Evolutionary conservation across 2,888 invertebrate species (phyloP), one percentile per base, ranked within the genome.

Genomic region (Ypsolopha scabrella): DNA sequence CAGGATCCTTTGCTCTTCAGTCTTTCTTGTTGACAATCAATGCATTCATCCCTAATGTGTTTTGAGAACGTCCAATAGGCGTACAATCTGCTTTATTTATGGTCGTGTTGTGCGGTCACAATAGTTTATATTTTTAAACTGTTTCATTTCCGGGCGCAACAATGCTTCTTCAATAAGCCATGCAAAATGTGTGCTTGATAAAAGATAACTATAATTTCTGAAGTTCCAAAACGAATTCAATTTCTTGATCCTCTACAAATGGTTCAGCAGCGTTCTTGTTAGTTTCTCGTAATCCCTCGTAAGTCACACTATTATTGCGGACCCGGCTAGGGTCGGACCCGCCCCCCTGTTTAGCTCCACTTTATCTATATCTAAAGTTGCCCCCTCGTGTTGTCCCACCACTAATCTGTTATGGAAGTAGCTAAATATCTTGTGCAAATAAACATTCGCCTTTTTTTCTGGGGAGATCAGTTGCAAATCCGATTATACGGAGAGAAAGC

Each of bases 371-470:
- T 65, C 61, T 61, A 58, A 57, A 64, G 62, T 60, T 63, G 63
- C 63, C 75, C 79, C 80, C 78, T 73, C 71, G 70, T 69, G 8
- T 68, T 73, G 75, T 74, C 76, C 24, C 69, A 66, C 70, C 72
- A 70, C 75, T 82, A 80, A 86, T 82, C 82, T 77, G 77, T 62
- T 75, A 72, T 83, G 83, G 81, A 83, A 81, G 83, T 81, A 81
- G 76, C 81, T 83, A 83, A 85, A 85, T 82, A 83, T 81, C 82
- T 86, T 86, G 85, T 82, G 80, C 83, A 86, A 86, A 86, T 81
- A 86, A 85, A 86, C 82, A 83, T 81, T 78, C 62, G 66, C 77
- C 71, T 69, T 79, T 82, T n/a, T 81, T 80, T 78, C 69, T 41
- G 68, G 64, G 78, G 78, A 65, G 68, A 67, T 68, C 61, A 63